These are phyloP conservation scores for Cryptus viduatorius DNA, from an alignment of 2,888 invertebrate genomes.

Conservation along the genomic window DNA sequence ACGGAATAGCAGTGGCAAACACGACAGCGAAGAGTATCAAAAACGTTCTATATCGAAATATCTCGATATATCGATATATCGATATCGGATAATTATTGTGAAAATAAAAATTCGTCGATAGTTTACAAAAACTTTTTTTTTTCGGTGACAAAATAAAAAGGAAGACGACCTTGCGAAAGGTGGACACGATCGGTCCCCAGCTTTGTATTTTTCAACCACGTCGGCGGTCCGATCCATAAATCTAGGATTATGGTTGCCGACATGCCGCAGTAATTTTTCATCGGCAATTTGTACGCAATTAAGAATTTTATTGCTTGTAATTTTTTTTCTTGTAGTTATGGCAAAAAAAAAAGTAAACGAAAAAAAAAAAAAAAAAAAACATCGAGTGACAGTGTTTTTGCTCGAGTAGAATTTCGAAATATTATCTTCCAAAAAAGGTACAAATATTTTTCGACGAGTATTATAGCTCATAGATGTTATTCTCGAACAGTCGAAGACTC, in stretches of 20 bases:
- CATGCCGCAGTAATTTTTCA: neutral
- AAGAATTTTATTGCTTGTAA: constrained; percentile 19
- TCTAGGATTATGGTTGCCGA: constrained; percentile 12
- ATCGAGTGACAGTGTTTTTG: neutral
- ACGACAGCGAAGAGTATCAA: neutral
- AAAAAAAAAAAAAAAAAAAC: neutral
- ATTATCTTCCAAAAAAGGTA: neutral
- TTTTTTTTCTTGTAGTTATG: constrained; percentile 4
- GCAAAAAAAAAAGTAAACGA: neutral
- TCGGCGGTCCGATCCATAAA: constrained; percentile 16
- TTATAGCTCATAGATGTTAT: neutral
- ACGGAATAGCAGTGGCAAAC: neutral
- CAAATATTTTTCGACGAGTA: neutral
- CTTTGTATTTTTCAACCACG: constrained; percentile 6
- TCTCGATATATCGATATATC: too few species aligned
- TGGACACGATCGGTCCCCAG: neutral
- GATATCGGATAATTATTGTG: neutral
- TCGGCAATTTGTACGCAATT: constrained; percentile 19
- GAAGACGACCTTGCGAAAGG: neutral
- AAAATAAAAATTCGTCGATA: neutral
- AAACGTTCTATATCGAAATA: too few species aligned
- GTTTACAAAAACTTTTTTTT: neutral
- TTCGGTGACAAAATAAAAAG: neutral
- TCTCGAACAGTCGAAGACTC: neutral
- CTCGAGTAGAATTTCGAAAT: neutral